Conservation (phyloP, 1,140 invertebrate genomes). For the Brachionus rotundiformis region DNA sequence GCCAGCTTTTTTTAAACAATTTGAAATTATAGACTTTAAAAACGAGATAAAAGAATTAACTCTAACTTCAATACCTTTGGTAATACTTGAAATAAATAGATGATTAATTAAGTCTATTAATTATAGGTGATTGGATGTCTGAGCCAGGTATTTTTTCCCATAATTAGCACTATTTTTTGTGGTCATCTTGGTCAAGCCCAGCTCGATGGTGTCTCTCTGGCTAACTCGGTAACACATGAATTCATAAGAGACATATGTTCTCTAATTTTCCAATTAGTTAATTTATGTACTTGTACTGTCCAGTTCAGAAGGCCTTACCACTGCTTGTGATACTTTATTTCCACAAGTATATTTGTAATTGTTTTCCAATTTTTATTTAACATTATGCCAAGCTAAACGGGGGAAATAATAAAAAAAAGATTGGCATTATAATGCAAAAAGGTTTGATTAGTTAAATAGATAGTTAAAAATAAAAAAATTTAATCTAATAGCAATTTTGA, state of each 20-base stretch:
- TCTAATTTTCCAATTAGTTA: conserved; percentile 3
- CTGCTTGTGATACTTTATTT: conserved; percentile 51
- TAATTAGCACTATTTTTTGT: conserved; percentile 32
- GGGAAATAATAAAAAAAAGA: conserved; percentile 8
- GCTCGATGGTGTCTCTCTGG: conserved; percentile 45
- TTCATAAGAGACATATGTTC: too few relatives aligned
- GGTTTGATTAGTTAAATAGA: too few relatives aligned
- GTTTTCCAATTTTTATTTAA: neutral
- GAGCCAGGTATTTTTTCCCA: conserved; percentile 45
- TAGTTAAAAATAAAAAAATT: neutral
- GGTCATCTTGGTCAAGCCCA: conserved; percentile 36
- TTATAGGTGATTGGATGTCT: conserved; percentile 3
- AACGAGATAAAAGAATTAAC: neutral
- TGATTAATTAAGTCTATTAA: neutral
- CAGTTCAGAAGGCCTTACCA: conserved; percentile 3
- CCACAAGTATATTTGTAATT: conserved; percentile 24
- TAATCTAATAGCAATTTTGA: conserved; percentile 12
- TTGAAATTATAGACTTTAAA: neutral
- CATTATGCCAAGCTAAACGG: neutral
- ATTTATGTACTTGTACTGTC: conserved; percentile 24
- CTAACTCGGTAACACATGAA: conserved; percentile 12
- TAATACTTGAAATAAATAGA: neutral
- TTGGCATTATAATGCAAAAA: conserved; percentile 48
- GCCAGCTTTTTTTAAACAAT: neutral
- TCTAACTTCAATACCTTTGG: neutral